phyloP scores from a whole-genome alignment of 1,140 invertebrate genomes.

The Drosophila sechellia region DNA sequence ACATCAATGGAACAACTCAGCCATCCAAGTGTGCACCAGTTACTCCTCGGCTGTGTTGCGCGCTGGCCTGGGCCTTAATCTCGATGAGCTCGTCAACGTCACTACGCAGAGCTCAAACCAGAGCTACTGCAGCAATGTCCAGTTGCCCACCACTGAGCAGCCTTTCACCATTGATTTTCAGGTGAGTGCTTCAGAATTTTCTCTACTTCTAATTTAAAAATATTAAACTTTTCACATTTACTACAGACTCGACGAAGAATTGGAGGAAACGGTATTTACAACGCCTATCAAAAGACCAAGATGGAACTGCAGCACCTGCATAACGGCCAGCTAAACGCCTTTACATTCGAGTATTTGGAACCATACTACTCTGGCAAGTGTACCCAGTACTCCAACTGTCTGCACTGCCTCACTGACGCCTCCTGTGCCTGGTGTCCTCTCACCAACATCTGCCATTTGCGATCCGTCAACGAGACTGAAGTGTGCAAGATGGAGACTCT shows the following conservation, averaged over 20 bases:
- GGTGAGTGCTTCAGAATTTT: slow-evolving; percentile 10
- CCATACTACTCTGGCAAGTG: slow-evolving; percentile 94
- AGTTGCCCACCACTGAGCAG: slow-evolving; percentile 86
- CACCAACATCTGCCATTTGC: slow-evolving; percentile 87
- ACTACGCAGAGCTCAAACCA: slow-evolving; percentile 89
- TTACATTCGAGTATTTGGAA: slow-evolving; percentile 95
- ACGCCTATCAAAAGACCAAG: slow-evolving; percentile 88
- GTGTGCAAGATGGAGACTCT: slow-evolving; percentile 85
- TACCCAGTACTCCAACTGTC: slow-evolving; percentile 91
- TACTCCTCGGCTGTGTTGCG: slow-evolving; percentile 88
- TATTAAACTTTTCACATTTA: not conserved
- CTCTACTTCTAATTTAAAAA: not conserved
- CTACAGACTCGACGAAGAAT: slow-evolving; percentile 86
- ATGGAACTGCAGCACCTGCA: slow-evolving; percentile 92
- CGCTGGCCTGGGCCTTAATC: slow-evolving; percentile 78
- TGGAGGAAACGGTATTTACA: slow-evolving; percentile 68
- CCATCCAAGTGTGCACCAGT: slow-evolving; percentile 90
- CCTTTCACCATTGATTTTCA: slow-evolving; percentile 89
- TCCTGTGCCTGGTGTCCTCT: slow-evolving; percentile 95
- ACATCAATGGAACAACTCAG: slow-evolving; percentile 88
- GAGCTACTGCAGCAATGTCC: slow-evolving; percentile 87
- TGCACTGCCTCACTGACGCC: slow-evolving; percentile 94
- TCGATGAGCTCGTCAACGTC: slow-evolving; percentile 85
- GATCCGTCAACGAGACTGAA: slow-evolving; percentile 87
- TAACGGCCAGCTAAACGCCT: slow-evolving; percentile 90